Evolutionary conservation across 1,140 invertebrate genomes (phyloP).

Genomic region (Caenorhabditis brenneri): DNA sequence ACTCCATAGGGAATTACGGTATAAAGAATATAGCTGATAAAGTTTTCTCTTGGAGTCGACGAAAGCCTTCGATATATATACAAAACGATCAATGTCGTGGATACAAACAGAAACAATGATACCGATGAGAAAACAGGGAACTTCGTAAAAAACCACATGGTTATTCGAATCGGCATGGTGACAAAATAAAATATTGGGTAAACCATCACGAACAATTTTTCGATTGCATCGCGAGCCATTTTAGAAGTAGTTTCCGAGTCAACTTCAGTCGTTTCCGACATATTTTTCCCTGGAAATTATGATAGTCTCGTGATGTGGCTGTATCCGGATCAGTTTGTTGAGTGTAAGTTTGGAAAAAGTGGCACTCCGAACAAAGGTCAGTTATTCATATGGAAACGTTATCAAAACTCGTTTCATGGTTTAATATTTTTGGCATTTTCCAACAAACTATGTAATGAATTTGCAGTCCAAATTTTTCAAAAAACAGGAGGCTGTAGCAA

Average conservation of each 20-base stretch:
- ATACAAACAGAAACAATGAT: constrained; percentile 2
- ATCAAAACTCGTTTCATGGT: too few species aligned
- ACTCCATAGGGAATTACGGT: constrained; percentile 27
- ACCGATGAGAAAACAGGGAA: constrained; percentile 18
- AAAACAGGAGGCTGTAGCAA: too few species aligned
- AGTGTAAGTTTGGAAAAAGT: too few species aligned
- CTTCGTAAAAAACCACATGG: constrained; percentile 29
- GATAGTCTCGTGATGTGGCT: too few species aligned
- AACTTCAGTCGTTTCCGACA: neutral
- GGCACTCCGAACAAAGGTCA: too few species aligned
- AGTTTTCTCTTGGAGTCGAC: neutral
- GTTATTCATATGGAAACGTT: too few species aligned
- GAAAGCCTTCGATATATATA: neutral
- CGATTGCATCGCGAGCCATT: neutral
- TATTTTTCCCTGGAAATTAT: too few species aligned
- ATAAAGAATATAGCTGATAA: constrained; percentile 41
- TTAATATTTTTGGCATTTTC: too few species aligned
- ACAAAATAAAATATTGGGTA: constrained; percentile 1
- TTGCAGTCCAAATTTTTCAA: too few species aligned
- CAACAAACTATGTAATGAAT: too few species aligned
- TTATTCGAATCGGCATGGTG: constrained; percentile 14
- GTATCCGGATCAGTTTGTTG: too few species aligned
- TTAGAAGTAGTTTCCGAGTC: neutral
- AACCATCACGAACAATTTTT: neutral
- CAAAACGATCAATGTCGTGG: neutral